Conservation (phyloP, 2,888 invertebrate genomes). For the Eledona agricola region DNA sequence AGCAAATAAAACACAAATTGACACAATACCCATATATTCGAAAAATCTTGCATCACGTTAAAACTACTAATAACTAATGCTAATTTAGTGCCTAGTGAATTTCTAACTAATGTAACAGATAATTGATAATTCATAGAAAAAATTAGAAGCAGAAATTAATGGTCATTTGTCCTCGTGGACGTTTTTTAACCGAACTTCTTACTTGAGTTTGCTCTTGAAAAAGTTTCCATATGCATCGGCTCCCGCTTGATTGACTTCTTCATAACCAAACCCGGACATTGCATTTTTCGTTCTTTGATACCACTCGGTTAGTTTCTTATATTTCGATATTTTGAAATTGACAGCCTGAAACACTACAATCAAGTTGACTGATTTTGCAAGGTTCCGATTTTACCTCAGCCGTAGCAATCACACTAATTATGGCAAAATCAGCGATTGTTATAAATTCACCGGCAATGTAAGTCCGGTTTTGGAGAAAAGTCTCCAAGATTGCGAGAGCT, state of each 20-base stretch:
- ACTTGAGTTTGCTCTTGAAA: slow-evolving; percentile 63
- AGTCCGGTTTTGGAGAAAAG: slow-evolving; percentile 66
- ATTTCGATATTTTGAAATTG: slow-evolving; percentile 66
- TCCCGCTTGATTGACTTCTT: slow-evolving; percentile 71
- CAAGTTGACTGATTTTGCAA: not conserved
- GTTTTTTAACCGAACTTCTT: not conserved
- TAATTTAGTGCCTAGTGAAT: too few species aligned
- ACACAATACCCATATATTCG: too few species aligned
- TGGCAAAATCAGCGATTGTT: slow-evolving; percentile 75
- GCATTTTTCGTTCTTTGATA: slow-evolving; percentile 71
- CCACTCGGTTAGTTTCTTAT: slow-evolving; percentile 71
- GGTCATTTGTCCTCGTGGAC: not conserved
- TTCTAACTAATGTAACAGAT: too few species aligned
- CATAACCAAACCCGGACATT: slow-evolving; percentile 73
- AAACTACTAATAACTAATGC: too few species aligned
- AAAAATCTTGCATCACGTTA: too few species aligned
- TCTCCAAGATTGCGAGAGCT: slow-evolving; percentile 68
- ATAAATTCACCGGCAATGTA: slow-evolving; percentile 75
- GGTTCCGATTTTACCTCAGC: slow-evolving; percentile 68
- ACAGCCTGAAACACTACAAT: slow-evolving; percentile 59
- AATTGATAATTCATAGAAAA: too few species aligned
- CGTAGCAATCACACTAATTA: slow-evolving; percentile 69
- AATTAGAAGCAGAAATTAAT: too few species aligned
- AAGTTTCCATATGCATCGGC: slow-evolving; percentile 67
- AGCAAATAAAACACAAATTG: too few species aligned